Percentiles rank a stretch among this genome's conserved stretches.
These are phyloP conservation scores for fruit fly (Drosophila melanogaster) DNA, from an alignment of 1,140 invertebrate genomes.

Conservation along the genomic window DNA sequence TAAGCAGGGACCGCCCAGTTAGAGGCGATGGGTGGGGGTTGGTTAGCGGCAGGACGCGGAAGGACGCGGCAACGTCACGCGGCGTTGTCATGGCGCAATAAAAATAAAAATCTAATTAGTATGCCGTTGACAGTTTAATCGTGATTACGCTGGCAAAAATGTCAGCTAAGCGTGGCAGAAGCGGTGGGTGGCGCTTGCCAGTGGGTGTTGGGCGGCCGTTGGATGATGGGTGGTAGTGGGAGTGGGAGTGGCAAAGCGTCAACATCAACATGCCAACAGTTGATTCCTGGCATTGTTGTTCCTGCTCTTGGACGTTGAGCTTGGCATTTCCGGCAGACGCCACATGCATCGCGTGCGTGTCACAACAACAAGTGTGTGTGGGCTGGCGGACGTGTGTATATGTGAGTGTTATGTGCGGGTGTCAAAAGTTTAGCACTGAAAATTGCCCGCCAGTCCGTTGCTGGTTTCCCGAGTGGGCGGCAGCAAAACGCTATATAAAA, in stretches of 20 bases:
- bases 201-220: background rate
- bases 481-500: conserved; percentile 41
- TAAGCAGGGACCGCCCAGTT: conserved; percentile 24
- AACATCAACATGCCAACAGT: conserved; percentile 82
- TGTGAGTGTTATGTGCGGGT: conserved; percentile 24
- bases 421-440: conserved; percentile 55
- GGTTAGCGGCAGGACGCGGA: conserved; percentile 17
- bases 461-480: background rate
- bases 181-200: background rate
- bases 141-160: conserved; percentile 83
- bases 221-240: background rate
- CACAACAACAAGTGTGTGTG: conserved; percentile 53
- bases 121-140: conserved; percentile 84
- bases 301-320: conserved; percentile 61
- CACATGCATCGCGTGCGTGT: conserved; percentile 65
- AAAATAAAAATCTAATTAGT: conserved; percentile 84
- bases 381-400: background rate
- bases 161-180: conserved; percentile 45
- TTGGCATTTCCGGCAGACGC: conserved; percentile 77
- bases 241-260: conserved; percentile 22
- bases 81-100: conserved; percentile 81
- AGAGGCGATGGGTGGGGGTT: background rate
- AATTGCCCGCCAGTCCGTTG: conserved; percentile 5
- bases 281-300: conserved; percentile 63
- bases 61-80: conserved; percentile 69